Percentiles rank a stretch among this genome's conserved stretches.
phyloP scores from a whole-genome alignment of 2,888 invertebrate genomes.

The Drosophila rubida region DNA sequence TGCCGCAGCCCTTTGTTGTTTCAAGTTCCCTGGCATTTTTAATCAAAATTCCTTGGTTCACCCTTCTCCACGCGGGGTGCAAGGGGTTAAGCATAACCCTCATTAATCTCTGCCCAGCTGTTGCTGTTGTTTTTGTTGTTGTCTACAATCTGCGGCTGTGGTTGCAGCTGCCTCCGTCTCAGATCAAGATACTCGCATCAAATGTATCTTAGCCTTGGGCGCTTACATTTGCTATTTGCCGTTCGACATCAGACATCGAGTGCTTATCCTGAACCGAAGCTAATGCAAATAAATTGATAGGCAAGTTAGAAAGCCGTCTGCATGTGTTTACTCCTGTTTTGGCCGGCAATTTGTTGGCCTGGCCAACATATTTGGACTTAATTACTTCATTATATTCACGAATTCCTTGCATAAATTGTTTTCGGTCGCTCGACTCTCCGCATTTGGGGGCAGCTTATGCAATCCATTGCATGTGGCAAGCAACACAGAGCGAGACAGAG shows the following conservation, averaged over 20 bases:
- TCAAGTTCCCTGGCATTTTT: slow-evolving; percentile 45
- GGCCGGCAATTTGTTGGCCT: slow-evolving; percentile 21
- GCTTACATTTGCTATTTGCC: slow-evolving; percentile 9
- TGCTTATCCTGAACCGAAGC: slow-evolving; percentile 4
- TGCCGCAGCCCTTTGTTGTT: slow-evolving; percentile 27
- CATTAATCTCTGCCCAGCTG: slow-evolving; percentile 64
- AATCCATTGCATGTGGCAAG: slow-evolving; percentile 40
- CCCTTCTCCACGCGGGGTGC: slow-evolving; percentile 44
- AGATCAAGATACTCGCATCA: slow-evolving; percentile 28
- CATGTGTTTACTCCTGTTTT: slow-evolving; percentile 6
- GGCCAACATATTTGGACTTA: slow-evolving; percentile 54
- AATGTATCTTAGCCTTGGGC: slow-evolving; percentile 43
- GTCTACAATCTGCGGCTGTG: slow-evolving; percentile 3
- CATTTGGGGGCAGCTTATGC: slow-evolving; percentile 47
- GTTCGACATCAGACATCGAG: slow-evolving; percentile 11
- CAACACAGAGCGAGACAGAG: not conserved
- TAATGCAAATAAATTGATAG: slow-evolving; percentile 44
- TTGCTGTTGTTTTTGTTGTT: slow-evolving; percentile 15
- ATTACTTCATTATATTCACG: slow-evolving; percentile 63
- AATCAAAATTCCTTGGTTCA: slow-evolving; percentile 71
- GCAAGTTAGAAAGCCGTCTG: not conserved
- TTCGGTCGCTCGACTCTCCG: slow-evolving; percentile 21
- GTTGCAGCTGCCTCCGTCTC: slow-evolving; percentile 52
- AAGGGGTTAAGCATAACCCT: slow-evolving; percentile 54
- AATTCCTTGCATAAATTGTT: slow-evolving; percentile 52